phyloP scores from a whole-genome alignment of 2,113 vertebrate genomes.

The Varanus komodoensis region DNA sequence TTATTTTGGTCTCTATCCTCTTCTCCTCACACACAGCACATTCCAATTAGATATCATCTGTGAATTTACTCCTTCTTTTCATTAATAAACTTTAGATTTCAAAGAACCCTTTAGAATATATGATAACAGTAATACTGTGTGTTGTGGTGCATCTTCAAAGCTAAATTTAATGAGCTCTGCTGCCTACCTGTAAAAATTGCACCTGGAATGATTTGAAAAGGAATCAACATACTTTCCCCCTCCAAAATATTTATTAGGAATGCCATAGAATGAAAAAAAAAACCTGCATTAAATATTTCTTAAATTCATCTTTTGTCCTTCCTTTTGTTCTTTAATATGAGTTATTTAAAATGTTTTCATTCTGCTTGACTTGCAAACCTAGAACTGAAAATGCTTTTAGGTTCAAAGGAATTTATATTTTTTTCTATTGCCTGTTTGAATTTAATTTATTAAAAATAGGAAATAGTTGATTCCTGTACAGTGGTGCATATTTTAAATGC shows the following conservation, averaged over 20 bases:
- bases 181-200: slow-evolving; percentile 70
- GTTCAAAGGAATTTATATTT: slow-evolving; percentile 69
- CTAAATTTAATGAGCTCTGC: slow-evolving; percentile 63
- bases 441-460: slow-evolving; percentile 66
- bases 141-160: slow-evolving; percentile 69
- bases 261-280: slow-evolving; percentile 38
- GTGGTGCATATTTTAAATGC: slow-evolving; percentile 35
- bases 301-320: slow-evolving; percentile 62
- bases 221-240: slow-evolving; percentile 26
- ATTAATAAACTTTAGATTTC: slow-evolving; percentile 71
- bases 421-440: slow-evolving; percentile 55
- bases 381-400: slow-evolving; percentile 57
- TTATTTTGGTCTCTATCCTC: slow-evolving; percentile 11
- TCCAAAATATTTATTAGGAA: slow-evolving; percentile 61
- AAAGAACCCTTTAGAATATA: slow-evolving; percentile 63
- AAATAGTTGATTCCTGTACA: slow-evolving; percentile 47
- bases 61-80: slow-evolving; percentile 56
- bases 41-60: slow-evolving; percentile 55
- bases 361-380: slow-evolving; percentile 63
- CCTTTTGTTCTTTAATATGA: slow-evolving; percentile 61
- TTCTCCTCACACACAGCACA: slow-evolving; percentile 6
- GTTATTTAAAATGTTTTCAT: slow-evolving; percentile 69
- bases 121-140: slow-evolving; percentile 63
- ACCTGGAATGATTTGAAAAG: slow-evolving; percentile 72
- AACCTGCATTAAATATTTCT: slow-evolving; percentile 33